Conservation (phyloP, 2,797 vertebrate genomes). For the Notolepis coatsorum region DNA sequence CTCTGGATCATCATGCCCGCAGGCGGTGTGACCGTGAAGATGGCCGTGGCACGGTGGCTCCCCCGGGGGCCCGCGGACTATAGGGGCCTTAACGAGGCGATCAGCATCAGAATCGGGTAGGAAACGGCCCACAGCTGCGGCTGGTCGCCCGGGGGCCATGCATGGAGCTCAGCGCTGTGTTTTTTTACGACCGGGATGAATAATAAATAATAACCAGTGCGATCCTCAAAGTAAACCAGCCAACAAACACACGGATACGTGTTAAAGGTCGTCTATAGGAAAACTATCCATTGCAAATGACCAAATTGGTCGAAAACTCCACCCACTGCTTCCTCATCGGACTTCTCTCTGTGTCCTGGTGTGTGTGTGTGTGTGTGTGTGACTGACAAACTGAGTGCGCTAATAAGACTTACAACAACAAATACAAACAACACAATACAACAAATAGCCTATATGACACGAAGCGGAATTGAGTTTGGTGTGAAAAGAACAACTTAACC, state of each 20-base stretch:
- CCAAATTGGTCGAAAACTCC: slow-evolving; percentile 62
- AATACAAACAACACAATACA: not conserved
- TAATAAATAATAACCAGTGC: slow-evolving; percentile 28
- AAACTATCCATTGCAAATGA: slow-evolving; percentile 80
- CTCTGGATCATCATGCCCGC: slow-evolving; percentile 79
- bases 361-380: not conserved
- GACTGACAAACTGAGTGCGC: not conserved
- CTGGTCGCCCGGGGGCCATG: slow-evolving; percentile 48
- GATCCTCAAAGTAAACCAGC: slow-evolving; percentile 76
- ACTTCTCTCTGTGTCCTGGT: no score
- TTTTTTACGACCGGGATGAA: slow-evolving; percentile 50
- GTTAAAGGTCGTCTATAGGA: slow-evolving; percentile 54
- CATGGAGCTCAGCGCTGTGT: slow-evolving; percentile 35
- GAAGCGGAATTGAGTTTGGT: no score
- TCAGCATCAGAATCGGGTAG: slow-evolving; percentile 87
- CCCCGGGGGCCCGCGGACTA: slow-evolving; percentile 67
- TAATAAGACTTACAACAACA: not conserved
- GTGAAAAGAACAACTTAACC: no score
- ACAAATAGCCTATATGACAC: no score
- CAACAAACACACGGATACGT: slow-evolving; percentile 70
- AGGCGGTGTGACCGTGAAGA: slow-evolving; percentile 85
- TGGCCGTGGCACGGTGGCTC: slow-evolving; percentile 76
- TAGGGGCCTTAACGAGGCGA: slow-evolving; percentile 78
- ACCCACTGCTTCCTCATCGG: slow-evolving; percentile 77
- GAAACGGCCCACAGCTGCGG: slow-evolving; percentile 82